Base-by-base conservation (phyloP, 2,113 vertebrate species). In the Pundamilia nyererei region DNA sequence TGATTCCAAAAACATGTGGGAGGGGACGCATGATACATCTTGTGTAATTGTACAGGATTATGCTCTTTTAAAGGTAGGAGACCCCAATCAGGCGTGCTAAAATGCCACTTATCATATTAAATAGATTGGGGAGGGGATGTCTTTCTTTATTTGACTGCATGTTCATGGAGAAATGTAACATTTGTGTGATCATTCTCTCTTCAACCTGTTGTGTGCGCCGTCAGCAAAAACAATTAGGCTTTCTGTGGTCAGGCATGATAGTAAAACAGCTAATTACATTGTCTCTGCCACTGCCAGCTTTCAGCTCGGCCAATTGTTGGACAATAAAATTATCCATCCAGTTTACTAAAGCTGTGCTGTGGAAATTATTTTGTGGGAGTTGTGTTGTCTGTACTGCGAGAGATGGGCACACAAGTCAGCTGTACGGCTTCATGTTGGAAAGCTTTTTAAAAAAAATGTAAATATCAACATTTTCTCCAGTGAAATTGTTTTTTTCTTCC, bases 231-330 rank as follows among this genome's bases (percentile, higher is more conserved):
- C 91, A 89, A 91, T 93, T 81, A 86, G 45, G 33, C 82, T 21
- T 79, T 72, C 82, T 82, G 82, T 82, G 87, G 86, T 89, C 90
- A 26, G 89, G 87, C 86, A 17, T 53, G 54, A 90, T 12, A 83
- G 84, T 81, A 72, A 91, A 91, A 79, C 2, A 26, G 29, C 58
- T 93, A 89, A 93, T 93, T 91, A 91, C 81, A 56, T 40, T 12
- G 89, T 90, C 58, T 53, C 60, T 31, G 56, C 42, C 49, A 21
- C 75, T 85, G 87, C 81, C 87, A 86, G 84, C 79, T 15, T 72
- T 89, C 68, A 72, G 81, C 70, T 38, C 26, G 2, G 80, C 81
- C 91, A 84, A 31, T 33, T 58, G 62, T n/a, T 9, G 72, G 81
- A 91, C 84, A 88, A 84, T 85, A 77, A 89, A 90, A 86, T 86